Evolutionary conservation across 2,888 invertebrate species (phyloP).

Genomic region (Leptinotarsa haldemani): DNA sequence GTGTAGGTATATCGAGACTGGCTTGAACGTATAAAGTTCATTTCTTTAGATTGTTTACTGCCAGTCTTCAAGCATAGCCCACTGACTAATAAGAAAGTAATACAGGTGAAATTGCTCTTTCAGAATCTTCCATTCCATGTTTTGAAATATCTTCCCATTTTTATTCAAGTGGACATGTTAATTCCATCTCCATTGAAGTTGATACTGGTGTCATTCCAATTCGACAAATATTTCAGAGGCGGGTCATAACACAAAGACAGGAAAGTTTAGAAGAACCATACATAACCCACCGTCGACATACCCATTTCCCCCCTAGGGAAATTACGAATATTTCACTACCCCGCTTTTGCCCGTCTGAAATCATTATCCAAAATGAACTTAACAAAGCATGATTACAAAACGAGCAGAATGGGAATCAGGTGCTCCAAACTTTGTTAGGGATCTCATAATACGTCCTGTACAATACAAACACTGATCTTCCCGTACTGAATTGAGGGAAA

Average conservation of each 20-base stretch:
- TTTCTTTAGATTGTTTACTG: no score
- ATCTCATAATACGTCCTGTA: background rate
- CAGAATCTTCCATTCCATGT: no score
- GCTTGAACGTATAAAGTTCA: no score
- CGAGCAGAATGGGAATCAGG: conserved; percentile 10
- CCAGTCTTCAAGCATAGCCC: no score
- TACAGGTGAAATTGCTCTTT: no score
- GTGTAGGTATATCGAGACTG: no score
- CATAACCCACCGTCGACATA: conserved; percentile 6
- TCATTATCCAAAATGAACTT: conserved; percentile 13
- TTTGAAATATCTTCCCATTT: no score
- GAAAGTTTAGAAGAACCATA: background rate
- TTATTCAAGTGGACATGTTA: no score
- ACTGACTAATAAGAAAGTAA: no score
- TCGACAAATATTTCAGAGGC: background rate
- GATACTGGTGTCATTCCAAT: no score
- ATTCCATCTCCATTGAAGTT: no score
- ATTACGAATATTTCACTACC: background rate
- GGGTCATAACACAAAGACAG: conserved; percentile 4
- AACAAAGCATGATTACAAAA: conserved; percentile 7
- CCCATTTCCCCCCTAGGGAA: conserved; percentile 5
- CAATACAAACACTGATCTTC: conserved; percentile 15
- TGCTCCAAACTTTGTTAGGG: conserved; percentile 4
- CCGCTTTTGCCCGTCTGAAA: background rate
- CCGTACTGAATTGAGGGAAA: background rate